Conservation (phyloP, 2,113 vertebrate genomes). For the Todiramphus saurophagus region DNA sequence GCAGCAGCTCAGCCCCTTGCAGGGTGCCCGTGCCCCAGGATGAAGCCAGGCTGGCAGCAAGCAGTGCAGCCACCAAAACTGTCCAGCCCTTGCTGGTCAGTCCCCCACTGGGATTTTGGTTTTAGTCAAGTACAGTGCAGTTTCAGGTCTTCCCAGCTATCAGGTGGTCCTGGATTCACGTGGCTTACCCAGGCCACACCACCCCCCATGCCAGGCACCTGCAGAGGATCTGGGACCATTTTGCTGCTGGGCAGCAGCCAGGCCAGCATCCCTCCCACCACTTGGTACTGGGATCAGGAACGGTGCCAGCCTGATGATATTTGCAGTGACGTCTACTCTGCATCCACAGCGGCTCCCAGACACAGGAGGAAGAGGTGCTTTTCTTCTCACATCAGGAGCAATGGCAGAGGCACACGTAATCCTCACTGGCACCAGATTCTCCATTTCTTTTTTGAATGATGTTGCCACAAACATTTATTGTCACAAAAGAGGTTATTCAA, state of each 20-base stretch:
- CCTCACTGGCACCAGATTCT: constrained; percentile 34
- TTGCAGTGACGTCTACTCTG: neutral
- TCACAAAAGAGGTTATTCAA: constrained; percentile 75
- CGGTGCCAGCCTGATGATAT: neutral
- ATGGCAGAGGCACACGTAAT: constrained; percentile 31
- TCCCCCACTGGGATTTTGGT: rapidly evolving
- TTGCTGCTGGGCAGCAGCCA: neutral
- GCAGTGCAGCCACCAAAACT: neutral
- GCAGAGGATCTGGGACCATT: rapidly evolving
- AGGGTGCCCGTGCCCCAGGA: rapidly evolving
- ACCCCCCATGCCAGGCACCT: rapidly evolving
- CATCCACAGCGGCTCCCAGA: neutral
- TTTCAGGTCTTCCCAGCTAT: neutral
- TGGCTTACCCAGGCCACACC: neutral
- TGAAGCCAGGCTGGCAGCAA: rapidly evolving
- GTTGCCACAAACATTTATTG: constrained; percentile 67
- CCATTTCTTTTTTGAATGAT: constrained; percentile 66
- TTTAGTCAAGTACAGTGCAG: rapidly evolving
- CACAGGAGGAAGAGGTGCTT: neutral
- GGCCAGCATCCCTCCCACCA: neutral
- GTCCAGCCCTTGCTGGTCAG: neutral
- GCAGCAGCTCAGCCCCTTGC: neutral
- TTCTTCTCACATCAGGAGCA: neutral
- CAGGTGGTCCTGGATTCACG: rapidly evolving
- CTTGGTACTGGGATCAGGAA: neutral